Evolutionary conservation across 35 echinoderm and acorn worm genomes (phyloP), one percentile per base, ranked within the genome.

Genomic region (Patiria miniata): DNA sequence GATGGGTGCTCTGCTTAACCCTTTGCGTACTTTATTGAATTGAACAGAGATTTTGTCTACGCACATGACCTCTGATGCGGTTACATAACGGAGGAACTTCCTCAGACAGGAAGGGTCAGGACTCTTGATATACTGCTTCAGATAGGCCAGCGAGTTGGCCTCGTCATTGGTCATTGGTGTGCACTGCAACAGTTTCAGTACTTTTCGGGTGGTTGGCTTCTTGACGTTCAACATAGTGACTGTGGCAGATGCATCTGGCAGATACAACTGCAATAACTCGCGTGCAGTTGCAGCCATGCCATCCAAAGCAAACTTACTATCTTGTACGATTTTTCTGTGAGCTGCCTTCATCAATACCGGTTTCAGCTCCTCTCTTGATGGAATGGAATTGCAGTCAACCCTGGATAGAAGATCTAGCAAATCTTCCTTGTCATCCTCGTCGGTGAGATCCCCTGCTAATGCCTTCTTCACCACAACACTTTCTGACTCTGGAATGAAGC

Each of bases 311-410:
- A n/a, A n/a, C n/a, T n/a, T n/a, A n/a, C n/a, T n/a, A n/a, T n/a
- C n/a, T n/a, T n/a, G n/a, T n/a, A n/a, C n/a, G n/a, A 65, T 65
- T 21, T 65, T 40, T 82, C 51, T 82, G 19, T 82, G 80, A 34
- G 80, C 80, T 30, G 53, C 42, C 7, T 82, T 50, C 42, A 32
- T 51, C 18, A 82, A 29, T 22, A 40, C 28, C 22, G 80, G 34
- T 17, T 28, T 50, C 37, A 82, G 28, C 33, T 82, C 53, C n/a
- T 82, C 80, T 54, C 34, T 54, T 82, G 44, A 18, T 7, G 80
- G 80, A 34, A 82, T 52, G 53, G 39, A 82, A 34, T 36, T 39
- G 51, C 39, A 82, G 33, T 44, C 80, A 37, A 53, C 80, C 26
- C 80, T 50, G 44, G 44, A 50, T 29, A 82, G 34, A 82, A 82